A percentile compares a stretch with the other conserved stretches of the same genome.
Conservation (phyloP, 37 sponge, comb jelly and placozoan species). For the Crambe crambe region DNA sequence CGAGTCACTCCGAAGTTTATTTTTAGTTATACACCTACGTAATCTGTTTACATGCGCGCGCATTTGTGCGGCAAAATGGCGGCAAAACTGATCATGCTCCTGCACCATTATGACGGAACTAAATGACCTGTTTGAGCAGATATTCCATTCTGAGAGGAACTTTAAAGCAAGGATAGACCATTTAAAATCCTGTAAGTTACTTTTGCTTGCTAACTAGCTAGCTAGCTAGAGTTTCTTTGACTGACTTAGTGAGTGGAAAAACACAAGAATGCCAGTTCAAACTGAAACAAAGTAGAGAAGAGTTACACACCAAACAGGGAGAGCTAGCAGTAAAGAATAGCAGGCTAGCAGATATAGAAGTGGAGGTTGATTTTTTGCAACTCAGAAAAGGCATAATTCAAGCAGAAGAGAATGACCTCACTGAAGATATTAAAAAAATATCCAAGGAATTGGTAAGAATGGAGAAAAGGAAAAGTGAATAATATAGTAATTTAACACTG, state of each 20-base stretch:
- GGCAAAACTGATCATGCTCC: no score
- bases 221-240: not conserved
- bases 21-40: not conserved
- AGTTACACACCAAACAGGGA: conserved; percentile 20
- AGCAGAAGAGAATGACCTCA: conserved; percentile 17
- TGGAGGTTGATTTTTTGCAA: conserved; percentile 15
- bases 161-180: conserved; percentile 46
- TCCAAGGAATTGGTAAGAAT: not conserved
- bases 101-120: conserved; percentile 48
- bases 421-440: not conserved
- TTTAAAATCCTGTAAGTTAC: conserved; percentile 47
- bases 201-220: not conserved
- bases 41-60: not conserved
- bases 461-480: not conserved
- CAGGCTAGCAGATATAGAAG: conserved; percentile 54
- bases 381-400: conserved; percentile 31
- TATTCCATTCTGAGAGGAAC: conserved; percentile 63
- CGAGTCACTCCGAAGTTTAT: not conserved
- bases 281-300: not conserved
- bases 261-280: conserved; percentile 32
- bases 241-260: not conserved
- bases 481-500: not conserved
- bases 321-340: conserved; percentile 59
- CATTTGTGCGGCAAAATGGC: not conserved
- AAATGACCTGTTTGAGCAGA: conserved; percentile 78